phyloP scores from a whole-genome alignment of 1,140 invertebrate species.

The Plutomurus gul region DNA sequence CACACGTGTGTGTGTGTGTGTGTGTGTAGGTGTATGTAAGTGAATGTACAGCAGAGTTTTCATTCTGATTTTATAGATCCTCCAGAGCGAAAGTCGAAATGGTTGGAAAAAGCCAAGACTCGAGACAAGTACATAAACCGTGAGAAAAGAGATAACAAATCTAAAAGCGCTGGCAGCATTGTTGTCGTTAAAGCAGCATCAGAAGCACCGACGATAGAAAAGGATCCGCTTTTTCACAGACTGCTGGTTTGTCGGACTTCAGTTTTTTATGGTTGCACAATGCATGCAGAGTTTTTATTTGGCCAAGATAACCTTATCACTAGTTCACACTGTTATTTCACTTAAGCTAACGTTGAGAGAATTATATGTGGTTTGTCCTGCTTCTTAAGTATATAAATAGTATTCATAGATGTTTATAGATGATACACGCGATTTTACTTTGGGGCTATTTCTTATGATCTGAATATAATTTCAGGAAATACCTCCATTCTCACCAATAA shows the following conservation, averaged over 20 bases:
- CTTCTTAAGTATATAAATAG: too few species aligned
- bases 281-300: too few species aligned
- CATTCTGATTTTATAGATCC: constrained; percentile 46
- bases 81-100: constrained; percentile 45
- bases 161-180: constrained; percentile 64
- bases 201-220: constrained; percentile 66
- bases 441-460: not conserved
- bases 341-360: too few species aligned
- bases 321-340: too few species aligned
- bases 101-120: constrained; percentile 49
- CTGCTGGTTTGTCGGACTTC: constrained; percentile 65
- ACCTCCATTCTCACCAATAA: constrained; percentile 90
- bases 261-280: too few species aligned
- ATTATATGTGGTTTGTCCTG: too few species aligned
- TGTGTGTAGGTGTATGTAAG: too few species aligned
- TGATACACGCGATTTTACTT: not conserved
- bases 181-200: constrained; percentile 80
- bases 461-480: constrained; percentile 66
- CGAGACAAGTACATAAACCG: constrained; percentile 51
- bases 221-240: constrained; percentile 78
- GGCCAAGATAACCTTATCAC: too few species aligned
- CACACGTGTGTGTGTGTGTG: too few species aligned
- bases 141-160: constrained; percentile 51
- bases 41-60: too few species aligned
- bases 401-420: too few species aligned